Evolutionary conservation across 64 coral and sea anemone species (phyloP).

Genomic region (Actinia tenebrosa): DNA sequence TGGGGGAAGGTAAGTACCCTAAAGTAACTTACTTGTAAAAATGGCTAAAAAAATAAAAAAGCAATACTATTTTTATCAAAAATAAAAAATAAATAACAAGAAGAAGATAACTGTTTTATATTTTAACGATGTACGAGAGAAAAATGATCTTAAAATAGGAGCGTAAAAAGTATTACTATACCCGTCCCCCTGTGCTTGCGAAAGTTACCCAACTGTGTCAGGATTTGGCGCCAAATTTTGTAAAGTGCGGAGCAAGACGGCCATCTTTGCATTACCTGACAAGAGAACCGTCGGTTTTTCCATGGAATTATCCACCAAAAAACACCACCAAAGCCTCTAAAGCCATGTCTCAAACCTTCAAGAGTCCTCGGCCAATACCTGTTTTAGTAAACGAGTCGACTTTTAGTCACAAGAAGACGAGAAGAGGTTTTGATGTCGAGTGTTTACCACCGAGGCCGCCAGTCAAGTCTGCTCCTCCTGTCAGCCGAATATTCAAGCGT

Average conservation of each 20-base stretch:
- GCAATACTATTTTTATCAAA: neutral
- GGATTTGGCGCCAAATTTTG: conserved; percentile 58
- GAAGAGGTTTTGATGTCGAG: conserved; percentile 54
- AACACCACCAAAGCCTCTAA: neutral
- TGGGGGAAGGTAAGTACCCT: neutral
- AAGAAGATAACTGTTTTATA: neutral
- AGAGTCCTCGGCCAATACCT: conserved; percentile 85
- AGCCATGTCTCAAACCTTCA: conserved; percentile 62
- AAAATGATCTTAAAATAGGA: neutral
- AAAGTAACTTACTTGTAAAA: neutral
- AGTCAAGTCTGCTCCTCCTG: conserved; percentile 92
- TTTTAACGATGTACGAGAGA: neutral
- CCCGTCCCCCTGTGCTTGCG: neutral
- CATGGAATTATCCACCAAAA: conserved; percentile 20
- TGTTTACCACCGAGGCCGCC: conserved; percentile 95
- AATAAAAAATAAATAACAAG: neutral
- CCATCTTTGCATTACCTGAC: conserved; percentile 30
- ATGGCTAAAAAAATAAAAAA: neutral
- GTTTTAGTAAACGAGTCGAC: conserved; percentile 64
- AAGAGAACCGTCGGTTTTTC: conserved; percentile 1
- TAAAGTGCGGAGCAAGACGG: conserved; percentile 18
- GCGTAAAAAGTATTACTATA: neutral
- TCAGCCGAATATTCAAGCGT: conserved; percentile 96
- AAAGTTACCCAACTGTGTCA: neutral
- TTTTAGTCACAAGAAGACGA: conserved; percentile 85